phyloP scores from a whole-genome alignment of 2,113 vertebrate species.

The Hippopotamus amphibius region DNA sequence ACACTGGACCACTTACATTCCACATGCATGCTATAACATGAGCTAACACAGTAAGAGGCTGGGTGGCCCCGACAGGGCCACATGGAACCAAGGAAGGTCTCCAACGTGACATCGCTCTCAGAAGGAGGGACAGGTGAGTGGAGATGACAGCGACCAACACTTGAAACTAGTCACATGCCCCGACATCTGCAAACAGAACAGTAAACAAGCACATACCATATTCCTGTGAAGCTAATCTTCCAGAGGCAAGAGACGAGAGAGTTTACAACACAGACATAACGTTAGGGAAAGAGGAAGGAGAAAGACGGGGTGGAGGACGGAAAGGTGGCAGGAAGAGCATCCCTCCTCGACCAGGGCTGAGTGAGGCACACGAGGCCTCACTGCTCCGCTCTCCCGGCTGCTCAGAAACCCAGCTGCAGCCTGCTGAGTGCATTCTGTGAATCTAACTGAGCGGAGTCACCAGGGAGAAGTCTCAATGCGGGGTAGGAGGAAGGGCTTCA shows the following conservation, averaged over 20 bases:
- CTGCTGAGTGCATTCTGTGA: fast-evolving
- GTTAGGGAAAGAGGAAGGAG: neutral
- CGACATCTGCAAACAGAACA: neutral
- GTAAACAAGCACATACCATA: neutral
- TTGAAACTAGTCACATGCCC: neutral
- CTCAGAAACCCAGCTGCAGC: neutral
- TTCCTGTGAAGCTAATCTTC: neutral
- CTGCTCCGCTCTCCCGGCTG: fast-evolving
- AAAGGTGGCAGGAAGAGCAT: neutral
- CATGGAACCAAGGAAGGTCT: neutral
- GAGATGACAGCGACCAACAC: neutral
- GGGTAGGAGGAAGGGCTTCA: neutral
- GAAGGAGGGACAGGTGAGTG: neutral
- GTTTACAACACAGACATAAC: neutral
- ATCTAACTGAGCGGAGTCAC: neutral
- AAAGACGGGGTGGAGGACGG: neutral
- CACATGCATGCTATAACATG: neutral
- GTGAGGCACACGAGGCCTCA: neutral
- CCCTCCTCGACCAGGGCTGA: neutral
- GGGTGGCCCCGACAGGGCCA: neutral
- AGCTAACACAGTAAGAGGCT: neutral
- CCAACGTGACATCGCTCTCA: neutral
- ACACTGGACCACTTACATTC: neutral
- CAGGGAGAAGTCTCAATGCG: neutral
- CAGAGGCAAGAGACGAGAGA: neutral